Percentiles rank a stretch among this genome's conserved stretches.
Evolutionary conservation across 2,888 invertebrate species (phyloP).

Genomic region (Sesia apiformis): DNA sequence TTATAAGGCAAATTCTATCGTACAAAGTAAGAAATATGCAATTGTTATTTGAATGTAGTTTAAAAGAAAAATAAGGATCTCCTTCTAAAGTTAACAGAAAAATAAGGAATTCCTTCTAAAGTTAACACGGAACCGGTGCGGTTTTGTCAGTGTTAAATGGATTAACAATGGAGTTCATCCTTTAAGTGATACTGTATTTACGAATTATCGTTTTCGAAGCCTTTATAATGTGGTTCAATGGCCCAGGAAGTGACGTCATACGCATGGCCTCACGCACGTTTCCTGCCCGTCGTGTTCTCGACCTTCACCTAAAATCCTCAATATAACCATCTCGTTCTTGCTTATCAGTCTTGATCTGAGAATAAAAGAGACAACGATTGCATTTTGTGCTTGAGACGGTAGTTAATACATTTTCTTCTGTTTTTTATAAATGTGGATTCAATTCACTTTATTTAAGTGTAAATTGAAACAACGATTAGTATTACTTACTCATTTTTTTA

Average conservation of each 20-base stretch:
- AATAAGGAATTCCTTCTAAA: too few relatives aligned
- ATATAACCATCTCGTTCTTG: background rate
- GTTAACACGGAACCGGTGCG: background rate
- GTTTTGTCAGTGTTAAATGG: background rate
- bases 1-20: too few relatives aligned
- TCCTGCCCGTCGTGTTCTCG: slow-evolving; percentile 43
- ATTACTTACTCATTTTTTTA: too few relatives aligned
- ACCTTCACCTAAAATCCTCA: slow-evolving; percentile 58
- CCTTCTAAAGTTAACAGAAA: too few relatives aligned
- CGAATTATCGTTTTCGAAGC: slow-evolving; percentile 38
- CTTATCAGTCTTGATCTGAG: background rate
- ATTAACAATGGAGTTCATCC: background rate
- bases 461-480: too few relatives aligned
- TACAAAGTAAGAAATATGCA: too few relatives aligned
- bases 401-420: too few relatives aligned
- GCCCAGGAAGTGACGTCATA: slow-evolving; percentile 60
- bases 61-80: too few relatives aligned
- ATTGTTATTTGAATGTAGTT: too few relatives aligned
- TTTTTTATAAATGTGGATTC: too few relatives aligned
- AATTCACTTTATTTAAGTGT: too few relatives aligned
- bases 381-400: background rate
- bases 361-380: background rate
- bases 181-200: slow-evolving; percentile 20
- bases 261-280: slow-evolving; percentile 34
- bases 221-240: slow-evolving; percentile 38